These are phyloP conservation scores for Narcine bancroftii DNA, from an alignment of 2,113 vertebrate genomes.

Conservation along the genomic window DNA sequence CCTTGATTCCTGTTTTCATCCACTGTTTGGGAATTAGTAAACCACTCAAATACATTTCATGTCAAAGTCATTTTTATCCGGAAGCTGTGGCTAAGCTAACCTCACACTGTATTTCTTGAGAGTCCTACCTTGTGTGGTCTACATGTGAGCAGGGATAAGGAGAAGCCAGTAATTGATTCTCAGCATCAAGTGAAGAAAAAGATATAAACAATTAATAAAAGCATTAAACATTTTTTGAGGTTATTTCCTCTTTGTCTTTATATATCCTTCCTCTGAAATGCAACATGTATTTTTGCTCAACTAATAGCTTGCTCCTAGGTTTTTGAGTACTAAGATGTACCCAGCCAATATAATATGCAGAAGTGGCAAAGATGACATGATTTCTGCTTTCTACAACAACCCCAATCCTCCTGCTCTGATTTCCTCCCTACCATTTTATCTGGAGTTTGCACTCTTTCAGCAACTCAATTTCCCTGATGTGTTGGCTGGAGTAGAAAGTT, in stretches of 20 bases:
- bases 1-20: conserved; percentile 36
- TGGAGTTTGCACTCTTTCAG: background rate
- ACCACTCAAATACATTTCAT: conserved; percentile 37
- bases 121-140: background rate
- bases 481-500: background rate
- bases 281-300: background rate
- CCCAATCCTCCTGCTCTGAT: background rate
- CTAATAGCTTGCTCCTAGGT: background rate
- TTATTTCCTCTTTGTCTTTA: conserved; percentile 14
- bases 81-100: conserved; percentile 30
- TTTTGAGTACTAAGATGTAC: background rate
- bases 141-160: background rate
- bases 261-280: background rate
- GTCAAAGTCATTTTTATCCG: conserved; percentile 37
- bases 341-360: background rate
- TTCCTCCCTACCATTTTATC: background rate
- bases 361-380: background rate
- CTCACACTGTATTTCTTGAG: conserved; percentile 24
- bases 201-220: background rate
- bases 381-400: background rate
- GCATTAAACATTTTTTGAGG: background rate
- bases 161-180: background rate
- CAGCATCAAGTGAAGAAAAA: background rate
- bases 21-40: conserved; percentile 37
- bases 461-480: background rate